Evolutionary conservation across 2,888 invertebrate species (phyloP).

Genomic region (Uloborus plumipes): DNA sequence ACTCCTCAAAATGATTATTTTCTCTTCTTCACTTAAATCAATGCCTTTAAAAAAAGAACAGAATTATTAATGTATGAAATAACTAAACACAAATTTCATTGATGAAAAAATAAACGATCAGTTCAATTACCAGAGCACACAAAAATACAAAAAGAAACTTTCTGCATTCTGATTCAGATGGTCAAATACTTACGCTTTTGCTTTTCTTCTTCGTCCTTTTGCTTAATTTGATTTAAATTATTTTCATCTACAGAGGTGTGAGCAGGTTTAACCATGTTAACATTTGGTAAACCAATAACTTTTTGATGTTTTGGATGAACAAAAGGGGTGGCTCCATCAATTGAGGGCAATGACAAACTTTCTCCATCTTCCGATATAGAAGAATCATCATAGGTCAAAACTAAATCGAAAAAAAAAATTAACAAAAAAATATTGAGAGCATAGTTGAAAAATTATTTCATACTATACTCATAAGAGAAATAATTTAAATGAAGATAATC

Average conservation of each 20-base stretch:
- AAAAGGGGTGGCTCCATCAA: slow-evolving; percentile 61
- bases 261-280: slow-evolving; percentile 59
- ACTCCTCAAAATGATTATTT: slow-evolving; percentile 91
- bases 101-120: neutral
- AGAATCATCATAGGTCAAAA: slow-evolving; percentile 95
- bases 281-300: slow-evolving; percentile 53
- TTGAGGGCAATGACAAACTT: slow-evolving; percentile 80
- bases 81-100: neutral
- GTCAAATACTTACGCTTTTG: slow-evolving; percentile 77
- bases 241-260: slow-evolving; percentile 71
- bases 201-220: slow-evolving; percentile 76
- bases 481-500: no score
- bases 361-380: slow-evolving; percentile 98
- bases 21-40: slow-evolving; percentile 96
- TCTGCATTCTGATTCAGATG: no score
- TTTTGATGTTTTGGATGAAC: slow-evolving; percentile 48
- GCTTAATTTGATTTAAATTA: slow-evolving; percentile 76
- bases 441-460: no score
- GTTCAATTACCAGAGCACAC: neutral
- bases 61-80: neutral
- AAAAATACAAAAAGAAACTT: no score
- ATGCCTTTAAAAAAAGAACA: neutral
- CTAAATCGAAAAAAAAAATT: slow-evolving; percentile 73
- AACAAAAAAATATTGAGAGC: neutral
- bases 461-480: no score